phyloP scores from a whole-genome alignment of 2,113 vertebrate species.

The Numida meleagris region DNA sequence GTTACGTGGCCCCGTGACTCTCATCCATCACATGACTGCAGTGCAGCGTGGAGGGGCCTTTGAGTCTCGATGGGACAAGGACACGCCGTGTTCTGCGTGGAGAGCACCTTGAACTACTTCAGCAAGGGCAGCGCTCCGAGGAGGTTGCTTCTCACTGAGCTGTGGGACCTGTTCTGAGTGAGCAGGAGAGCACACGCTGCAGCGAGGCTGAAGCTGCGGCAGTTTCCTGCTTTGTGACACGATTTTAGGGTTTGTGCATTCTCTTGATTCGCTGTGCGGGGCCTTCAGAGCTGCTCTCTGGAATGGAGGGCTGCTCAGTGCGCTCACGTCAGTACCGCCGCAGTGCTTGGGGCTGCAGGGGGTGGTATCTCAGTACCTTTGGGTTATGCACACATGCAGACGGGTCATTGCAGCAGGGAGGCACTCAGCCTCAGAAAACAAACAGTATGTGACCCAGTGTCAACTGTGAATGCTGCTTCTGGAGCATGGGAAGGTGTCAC shows the following conservation, averaged over 20 bases:
- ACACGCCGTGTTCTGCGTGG: not conserved
- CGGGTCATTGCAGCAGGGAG: not conserved
- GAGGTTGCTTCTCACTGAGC: not conserved
- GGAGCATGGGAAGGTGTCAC: not conserved
- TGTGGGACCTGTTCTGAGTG: not conserved
- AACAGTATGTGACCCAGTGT: too few species aligned
- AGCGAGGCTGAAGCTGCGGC: not conserved
- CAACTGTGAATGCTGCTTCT: not conserved
- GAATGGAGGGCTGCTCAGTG: not conserved
- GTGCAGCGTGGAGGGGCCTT: slow-evolving; percentile 28
- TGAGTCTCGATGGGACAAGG: not conserved
- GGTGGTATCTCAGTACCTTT: not conserved
- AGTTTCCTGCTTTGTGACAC: not conserved
- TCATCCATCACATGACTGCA: slow-evolving; percentile 8
- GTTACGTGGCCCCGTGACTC: slow-evolving; percentile 27
- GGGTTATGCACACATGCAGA: not conserved
- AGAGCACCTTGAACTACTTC: not conserved
- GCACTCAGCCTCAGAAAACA: not conserved
- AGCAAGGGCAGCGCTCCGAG: not conserved
- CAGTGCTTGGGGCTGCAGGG: not conserved
- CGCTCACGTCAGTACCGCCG: not conserved
- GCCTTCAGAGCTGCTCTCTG: not conserved
- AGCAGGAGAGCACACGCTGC: not conserved
- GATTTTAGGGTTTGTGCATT: not conserved
- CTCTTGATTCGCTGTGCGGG: not conserved